Evolutionary conservation across 2,888 invertebrate species (phyloP), one percentile per base, ranked within the genome.

Genomic region (Ormyrus labotus): DNA sequence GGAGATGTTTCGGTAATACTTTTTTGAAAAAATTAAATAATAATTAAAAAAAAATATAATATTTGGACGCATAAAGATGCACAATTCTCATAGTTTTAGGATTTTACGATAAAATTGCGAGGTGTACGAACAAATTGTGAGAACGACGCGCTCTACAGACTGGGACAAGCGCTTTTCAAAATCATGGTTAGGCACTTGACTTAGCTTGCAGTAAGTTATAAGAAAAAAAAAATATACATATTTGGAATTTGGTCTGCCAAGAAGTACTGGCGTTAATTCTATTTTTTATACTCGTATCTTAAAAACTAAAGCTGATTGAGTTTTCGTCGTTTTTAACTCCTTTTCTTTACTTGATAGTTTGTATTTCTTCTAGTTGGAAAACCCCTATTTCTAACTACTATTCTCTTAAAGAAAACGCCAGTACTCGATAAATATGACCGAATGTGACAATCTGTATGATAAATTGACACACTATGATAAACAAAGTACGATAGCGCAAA

Each of bases 361-460:
- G 34, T 34, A 34, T 34, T 34, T 34, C 34, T 34, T 34, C 34
- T 34, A 34, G 34, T 34, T 34, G 34, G 34, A 34, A 34, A 34
- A 34, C 34, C 2, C 4, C 34, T 34, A 34, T 34, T 34, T 34
- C 34, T 34, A 34, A 34, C 34, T 34, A 34, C 34, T 34, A 67
- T 75, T 67, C n/a, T 64, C 10, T 73, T 48, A 51, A 50, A 61
- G 34, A 34, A 13, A 58, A 60, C 64, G 77, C 82, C 84, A 85
- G 85, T 84, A 83, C 77, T 81, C 68, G 61, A 82, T 75, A 84
- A 85, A 82, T 74, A 82, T 78, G 80, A 88, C 88, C 87, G 85
- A 89, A 87, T 84, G 87, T 88, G 90, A 90, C 90, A 90, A 90
- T 90, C 90, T 88, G 86, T 89, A 88, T 84, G 80, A 87, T 89